These are phyloP conservation scores for Vombatus ursinus DNA, from an alignment of 2,113 vertebrate genomes.

Conservation along the genomic window DNA sequence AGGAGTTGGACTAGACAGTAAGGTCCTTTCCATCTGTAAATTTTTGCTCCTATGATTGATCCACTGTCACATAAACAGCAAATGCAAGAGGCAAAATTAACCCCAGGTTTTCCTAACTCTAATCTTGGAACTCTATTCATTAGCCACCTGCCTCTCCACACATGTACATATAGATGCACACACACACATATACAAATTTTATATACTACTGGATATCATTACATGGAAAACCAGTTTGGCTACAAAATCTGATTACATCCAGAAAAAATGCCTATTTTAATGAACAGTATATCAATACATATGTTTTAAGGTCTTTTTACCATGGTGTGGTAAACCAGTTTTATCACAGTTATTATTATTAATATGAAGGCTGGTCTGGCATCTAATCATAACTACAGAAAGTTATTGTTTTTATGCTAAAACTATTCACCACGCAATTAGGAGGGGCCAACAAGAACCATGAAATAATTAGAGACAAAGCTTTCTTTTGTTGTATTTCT, in stretches of 20 bases:
- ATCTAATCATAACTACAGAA: conserved; percentile 69
- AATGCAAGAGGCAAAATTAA: background rate
- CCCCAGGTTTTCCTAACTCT: background rate
- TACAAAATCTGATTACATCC: background rate
- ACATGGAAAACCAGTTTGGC: background rate
- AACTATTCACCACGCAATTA: conserved; percentile 63
- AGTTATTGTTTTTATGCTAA: conserved; percentile 70
- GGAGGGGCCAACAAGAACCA: conserved; percentile 60
- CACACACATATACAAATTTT: background rate
- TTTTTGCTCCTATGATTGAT: background rate
- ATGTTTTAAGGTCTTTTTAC: background rate
- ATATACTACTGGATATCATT: background rate
- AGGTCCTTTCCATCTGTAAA: background rate
- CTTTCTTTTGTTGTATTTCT: conserved; percentile 74
- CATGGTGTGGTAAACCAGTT: conserved; percentile 67
- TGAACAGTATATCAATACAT: background rate
- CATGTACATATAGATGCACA: background rate
- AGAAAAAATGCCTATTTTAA: background rate
- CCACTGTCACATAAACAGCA: background rate
- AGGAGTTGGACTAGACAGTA: background rate
- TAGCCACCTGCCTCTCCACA: background rate
- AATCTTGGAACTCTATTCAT: background rate
- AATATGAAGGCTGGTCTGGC: conserved; percentile 62
- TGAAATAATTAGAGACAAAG: conserved; percentile 74
- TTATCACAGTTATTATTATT: conserved; percentile 74